Percentiles rank a stretch among this genome's conserved stretches.
Evolutionary conservation across 1,140 invertebrate genomes (phyloP).

Genomic region (Uloborus diversus): DNA sequence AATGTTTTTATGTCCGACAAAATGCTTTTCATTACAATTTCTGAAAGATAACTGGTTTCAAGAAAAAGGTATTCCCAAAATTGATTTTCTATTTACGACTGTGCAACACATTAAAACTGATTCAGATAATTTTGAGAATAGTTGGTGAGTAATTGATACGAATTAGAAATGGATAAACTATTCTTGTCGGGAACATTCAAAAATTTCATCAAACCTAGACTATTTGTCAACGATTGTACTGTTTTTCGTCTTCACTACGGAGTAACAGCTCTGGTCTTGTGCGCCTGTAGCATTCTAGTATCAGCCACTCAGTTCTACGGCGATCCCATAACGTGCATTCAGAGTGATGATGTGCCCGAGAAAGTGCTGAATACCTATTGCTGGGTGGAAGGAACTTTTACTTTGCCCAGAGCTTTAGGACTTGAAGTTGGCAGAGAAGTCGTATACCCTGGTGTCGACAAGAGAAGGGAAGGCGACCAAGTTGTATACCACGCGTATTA

Average conservation of each 20-base stretch:
- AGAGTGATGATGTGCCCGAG: slow-evolving; percentile 74
- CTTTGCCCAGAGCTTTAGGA: slow-evolving; percentile 75
- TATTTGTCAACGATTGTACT: slow-evolving; percentile 82
- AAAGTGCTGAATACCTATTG: slow-evolving; percentile 85
- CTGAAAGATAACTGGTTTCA: too few species aligned
- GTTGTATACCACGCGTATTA: slow-evolving; percentile 61
- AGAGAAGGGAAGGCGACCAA: slow-evolving; percentile 65
- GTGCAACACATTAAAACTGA: too few species aligned
- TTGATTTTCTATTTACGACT: too few species aligned
- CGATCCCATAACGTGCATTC: slow-evolving; percentile 91
- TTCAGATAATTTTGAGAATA: too few species aligned
- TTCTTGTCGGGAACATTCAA: slow-evolving; percentile 41
- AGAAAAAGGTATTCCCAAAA: too few species aligned
- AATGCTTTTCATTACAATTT: too few species aligned
- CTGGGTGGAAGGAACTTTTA: slow-evolving; percentile 92
- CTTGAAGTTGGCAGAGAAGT: slow-evolving; percentile 62
- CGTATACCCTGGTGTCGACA: slow-evolving; percentile 58
- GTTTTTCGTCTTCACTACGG: slow-evolving; percentile 93
- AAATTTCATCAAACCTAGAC: slow-evolving; percentile 53
- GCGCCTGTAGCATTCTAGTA: slow-evolving; percentile 88
- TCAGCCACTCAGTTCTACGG: slow-evolving; percentile 94
- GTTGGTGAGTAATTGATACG: too few species aligned
- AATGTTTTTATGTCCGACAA: too few species aligned
- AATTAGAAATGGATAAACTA: slow-evolving; percentile 51
- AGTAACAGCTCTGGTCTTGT: slow-evolving; percentile 87